Base-by-base conservation (phyloP, 2,888 invertebrate species). In the Tipula vernalis region DNA sequence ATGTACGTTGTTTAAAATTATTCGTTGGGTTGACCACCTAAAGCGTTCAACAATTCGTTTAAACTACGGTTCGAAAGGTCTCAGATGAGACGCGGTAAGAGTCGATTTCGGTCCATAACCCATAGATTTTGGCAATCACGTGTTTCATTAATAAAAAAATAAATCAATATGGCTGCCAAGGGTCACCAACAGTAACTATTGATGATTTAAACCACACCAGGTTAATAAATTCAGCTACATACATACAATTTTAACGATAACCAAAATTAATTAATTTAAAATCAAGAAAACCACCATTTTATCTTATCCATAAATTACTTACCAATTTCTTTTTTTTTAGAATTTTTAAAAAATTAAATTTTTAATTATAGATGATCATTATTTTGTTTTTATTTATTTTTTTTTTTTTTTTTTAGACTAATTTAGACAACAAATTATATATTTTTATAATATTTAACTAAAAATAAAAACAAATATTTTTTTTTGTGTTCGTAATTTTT, bases 391-490 rank as follows among this genome's bases (percentile, higher is more conserved):
- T 71, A 71, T 71, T 71, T 71, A 71, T 28, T 28, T 28, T 28
- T 28, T 28, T 28, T 28, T 71, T 84, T 39, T 84, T 71, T 18
- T 18, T 84, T 84, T 84, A 84, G 84, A 84, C 41, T 84, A 84
- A 41, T 39, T 41, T 84, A 84, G 41, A 84, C 84, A 84, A 84
- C 41, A 84, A 84, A 84, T 84, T 84, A 84, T 84, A 84, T 84
- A 84, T 36, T 84, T 84, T 84, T 39, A 39, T 39, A 84, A 84
- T 84, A 84, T 84, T 84, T 84, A 84, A 84, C 84, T 84, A 84
- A 84, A 84, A 84, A 84, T 84, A 84, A 84, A 84, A 84, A 84
- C 84, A 84, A 84, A 84, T 84, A 39, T 84, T 71, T 51, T 36
- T 84, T 84, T 84, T 84, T 39, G 83, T 84, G 41, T 39, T 84